A percentile compares a stretch with the other conserved stretches of the same genome.
Conservation (phyloP, 2,113 vertebrate species). For the Turdus rufiventris region DNA sequence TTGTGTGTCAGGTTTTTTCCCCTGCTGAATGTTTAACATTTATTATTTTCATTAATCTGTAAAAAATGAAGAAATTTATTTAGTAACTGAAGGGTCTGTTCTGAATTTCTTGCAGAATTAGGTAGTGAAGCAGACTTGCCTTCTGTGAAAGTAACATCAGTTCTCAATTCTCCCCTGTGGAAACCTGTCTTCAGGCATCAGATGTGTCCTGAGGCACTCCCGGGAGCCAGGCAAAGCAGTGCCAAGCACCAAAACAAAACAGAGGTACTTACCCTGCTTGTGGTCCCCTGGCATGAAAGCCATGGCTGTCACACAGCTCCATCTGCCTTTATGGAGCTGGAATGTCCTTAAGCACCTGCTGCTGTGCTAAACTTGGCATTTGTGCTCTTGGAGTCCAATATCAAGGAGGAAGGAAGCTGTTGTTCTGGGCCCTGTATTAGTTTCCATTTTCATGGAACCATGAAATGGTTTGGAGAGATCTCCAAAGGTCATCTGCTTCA, state of each 20-base stretch:
- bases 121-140: slow-evolving; percentile 79
- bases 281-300: neutral
- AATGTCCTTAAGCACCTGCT: neutral
- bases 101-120: slow-evolving; percentile 73
- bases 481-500: neutral
- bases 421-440: neutral
- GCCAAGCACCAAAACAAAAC: slow-evolving; percentile 3
- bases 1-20: neutral
- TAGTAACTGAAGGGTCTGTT: neutral
- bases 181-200: slow-evolving; percentile 91
- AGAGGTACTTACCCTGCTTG: slow-evolving; percentile 57
- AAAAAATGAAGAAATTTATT: neutral
- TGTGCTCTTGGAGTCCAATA: neutral
- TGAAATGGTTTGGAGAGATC: neutral
- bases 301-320: fast-evolving
- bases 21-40: neutral
- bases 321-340: neutral
- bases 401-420: neutral
- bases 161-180: slow-evolving; percentile 90
- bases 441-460: neutral
- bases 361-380: neutral
- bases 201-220: slow-evolving; percentile 66
- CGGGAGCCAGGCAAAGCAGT: slow-evolving; percentile 12
- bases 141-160: slow-evolving; percentile 79
- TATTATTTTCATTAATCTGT: neutral